phyloP scores from a whole-genome alignment of 1,140 invertebrate species.

The Aradophagus sp. region DNA sequence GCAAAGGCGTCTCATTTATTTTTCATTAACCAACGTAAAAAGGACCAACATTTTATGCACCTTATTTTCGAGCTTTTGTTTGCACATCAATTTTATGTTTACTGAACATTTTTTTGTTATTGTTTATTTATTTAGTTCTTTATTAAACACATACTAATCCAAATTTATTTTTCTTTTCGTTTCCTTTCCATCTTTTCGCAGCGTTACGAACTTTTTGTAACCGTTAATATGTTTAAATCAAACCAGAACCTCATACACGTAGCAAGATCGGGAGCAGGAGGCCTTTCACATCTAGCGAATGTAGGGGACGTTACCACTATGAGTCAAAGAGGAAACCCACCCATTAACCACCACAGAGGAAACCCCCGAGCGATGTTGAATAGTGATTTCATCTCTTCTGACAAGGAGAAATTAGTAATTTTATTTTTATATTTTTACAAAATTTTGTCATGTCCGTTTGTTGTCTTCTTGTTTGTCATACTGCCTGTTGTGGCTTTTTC shows the following conservation, averaged over 20 bases:
- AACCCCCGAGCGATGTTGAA: slow-evolving; percentile 35
- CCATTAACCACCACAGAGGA: slow-evolving; percentile 43
- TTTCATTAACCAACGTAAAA: too few species aligned
- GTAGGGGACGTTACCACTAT: slow-evolving; percentile 39
- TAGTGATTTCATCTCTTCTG: slow-evolving; percentile 35
- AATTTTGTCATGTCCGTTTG: slow-evolving; percentile 28
- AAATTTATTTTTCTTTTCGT: slow-evolving; percentile 10
- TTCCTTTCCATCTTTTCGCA: slow-evolving; percentile 14
- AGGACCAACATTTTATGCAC: too few species aligned
- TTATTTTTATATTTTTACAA: slow-evolving; percentile 48
- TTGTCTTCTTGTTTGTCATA: slow-evolving; percentile 7
- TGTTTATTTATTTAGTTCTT: slow-evolving; percentile 20
- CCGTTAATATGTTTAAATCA: slow-evolving; percentile 29
- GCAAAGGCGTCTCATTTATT: slow-evolving; percentile 2
- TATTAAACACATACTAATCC: slow-evolving; percentile 6
- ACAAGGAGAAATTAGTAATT: slow-evolving; percentile 49
- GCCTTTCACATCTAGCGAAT: slow-evolving; percentile 48
- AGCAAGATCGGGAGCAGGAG: slow-evolving; percentile 20
- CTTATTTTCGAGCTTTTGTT: too few species aligned
- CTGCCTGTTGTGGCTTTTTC: too few species aligned
- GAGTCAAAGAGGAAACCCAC: slow-evolving; percentile 41
- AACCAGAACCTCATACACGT: slow-evolving; percentile 45
- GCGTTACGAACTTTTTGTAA: slow-evolving; percentile 21
- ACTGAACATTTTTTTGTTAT: not conserved
- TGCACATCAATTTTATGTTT: too few species aligned